Conservation (phyloP, 2,113 vertebrate genomes). For the Ailurus styani region DNA sequence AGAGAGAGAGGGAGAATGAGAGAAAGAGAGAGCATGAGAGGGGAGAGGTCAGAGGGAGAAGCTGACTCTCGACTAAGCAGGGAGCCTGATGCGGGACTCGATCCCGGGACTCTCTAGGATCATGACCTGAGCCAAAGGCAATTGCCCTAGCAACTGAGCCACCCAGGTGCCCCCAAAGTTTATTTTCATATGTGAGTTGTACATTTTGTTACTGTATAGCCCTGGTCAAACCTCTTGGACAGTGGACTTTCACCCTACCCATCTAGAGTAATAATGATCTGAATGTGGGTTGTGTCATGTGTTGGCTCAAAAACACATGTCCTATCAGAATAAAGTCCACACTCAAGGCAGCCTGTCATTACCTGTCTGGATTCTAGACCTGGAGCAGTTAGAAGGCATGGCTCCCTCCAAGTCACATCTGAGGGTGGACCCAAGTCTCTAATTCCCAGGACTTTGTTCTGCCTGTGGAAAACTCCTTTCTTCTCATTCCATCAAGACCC, state of each 20-base stretch:
- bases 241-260: neutral
- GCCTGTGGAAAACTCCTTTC: neutral
- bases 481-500: neutral
- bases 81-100: no score
- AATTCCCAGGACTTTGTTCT: neutral
- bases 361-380: neutral
- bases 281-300: neutral
- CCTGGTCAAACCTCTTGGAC: neutral
- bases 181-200: neutral
- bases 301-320: neutral
- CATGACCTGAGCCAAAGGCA: no score
- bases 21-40: no score
- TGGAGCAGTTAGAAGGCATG: no score
- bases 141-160: neutral
- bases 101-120: no score
- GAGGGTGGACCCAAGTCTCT: neutral
- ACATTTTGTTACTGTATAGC: neutral
- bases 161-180: neutral
- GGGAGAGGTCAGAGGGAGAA: no score
- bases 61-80: no score
- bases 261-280: neutral
- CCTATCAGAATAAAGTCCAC: neutral
- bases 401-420: neutral
- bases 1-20: no score
- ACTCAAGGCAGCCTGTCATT: neutral